phyloP scores from a whole-genome alignment of 2,888 invertebrate species.

The Drosophila koepferae region DNA sequence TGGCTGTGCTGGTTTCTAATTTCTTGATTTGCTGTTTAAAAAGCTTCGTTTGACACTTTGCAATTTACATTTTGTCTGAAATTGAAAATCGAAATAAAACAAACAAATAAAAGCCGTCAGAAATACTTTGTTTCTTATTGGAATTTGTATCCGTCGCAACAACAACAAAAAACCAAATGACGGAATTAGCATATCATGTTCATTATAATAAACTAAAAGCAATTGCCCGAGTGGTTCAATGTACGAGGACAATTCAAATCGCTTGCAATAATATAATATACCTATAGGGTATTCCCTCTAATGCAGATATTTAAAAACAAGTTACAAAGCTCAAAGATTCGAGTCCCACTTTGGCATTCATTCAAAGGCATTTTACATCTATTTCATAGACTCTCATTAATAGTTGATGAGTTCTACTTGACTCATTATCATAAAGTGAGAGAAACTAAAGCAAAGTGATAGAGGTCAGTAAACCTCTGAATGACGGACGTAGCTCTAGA shows the following conservation, averaged over 20 bases:
- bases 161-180: neutral
- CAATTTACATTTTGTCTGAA: slow-evolving; percentile 63
- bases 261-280: slow-evolving; percentile 38
- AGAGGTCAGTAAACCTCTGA: too few species aligned
- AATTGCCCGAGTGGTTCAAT: slow-evolving; percentile 3
- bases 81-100: slow-evolving; percentile 21
- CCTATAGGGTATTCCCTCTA: neutral
- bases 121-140: slow-evolving; percentile 10
- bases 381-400: neutral
- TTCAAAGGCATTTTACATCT: neutral
- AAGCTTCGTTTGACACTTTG: slow-evolving; percentile 32
- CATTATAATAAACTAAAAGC: neutral
- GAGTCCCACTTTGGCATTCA: neutral
- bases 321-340: neutral
- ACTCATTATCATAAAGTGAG: neutral
- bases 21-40: slow-evolving; percentile 43
- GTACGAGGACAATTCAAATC: slow-evolving; percentile 27
- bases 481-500: neutral
- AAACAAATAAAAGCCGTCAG: slow-evolving; percentile 30
- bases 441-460: too few species aligned
- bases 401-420: neutral
- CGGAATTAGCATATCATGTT: neutral
- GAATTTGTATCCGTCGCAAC: neutral
- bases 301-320: neutral
- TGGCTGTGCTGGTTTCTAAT: slow-evolving; percentile 46